Base-by-base conservation (phyloP, 2,113 vertebrate genomes). In the Xenopus borealis region DNA sequence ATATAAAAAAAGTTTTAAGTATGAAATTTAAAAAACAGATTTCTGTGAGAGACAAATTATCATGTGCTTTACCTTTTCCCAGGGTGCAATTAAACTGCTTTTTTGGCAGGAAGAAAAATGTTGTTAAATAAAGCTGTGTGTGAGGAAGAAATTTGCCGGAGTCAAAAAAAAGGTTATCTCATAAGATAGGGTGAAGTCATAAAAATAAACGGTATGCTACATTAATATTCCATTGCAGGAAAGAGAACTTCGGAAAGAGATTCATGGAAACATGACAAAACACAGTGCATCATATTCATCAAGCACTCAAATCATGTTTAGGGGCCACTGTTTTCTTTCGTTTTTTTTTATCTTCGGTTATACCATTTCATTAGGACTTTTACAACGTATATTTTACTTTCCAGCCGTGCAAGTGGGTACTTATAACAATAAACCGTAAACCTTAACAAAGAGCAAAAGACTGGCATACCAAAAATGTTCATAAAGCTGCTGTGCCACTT, bases 51-150 rank as follows among this genome's bases (percentile, higher is more conserved):
- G 87, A 83, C 20, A 59, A 0, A 0, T 78, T 79, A 84, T 46
- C 78, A 19, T 78, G 53, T 10, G 58, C 79, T 84, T 84, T 85
- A 81, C 80, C 79, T 87, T 81, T 69, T 78, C 81, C 83, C 80
- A 64, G 75, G 78, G 79, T 82, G 80, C 19, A 44, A 81, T 79
- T 78, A 74, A 58, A 62, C 18, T 78, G 74, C 70, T 66, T 82
- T 40, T 81, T 83, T 61, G 72, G 84, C 87, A 62, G 33, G 81
- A 83, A 82, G 63, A 82, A 20, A 75, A 0, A 27, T 79, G 27
- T 20, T 69, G 58, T 69, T 46, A 69, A 66, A 69, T 69, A 75
- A 62, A 62, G 73, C 33, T 27, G 23, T 27, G 23, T 69, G 19
- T 47, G 33, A 53, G 40, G 46, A 75, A 63, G 14, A 68, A 50